Evolutionary conservation across 2,888 invertebrate species (phyloP), one percentile per base, ranked within the genome.

Genomic region (Blastobasis adustella): DNA sequence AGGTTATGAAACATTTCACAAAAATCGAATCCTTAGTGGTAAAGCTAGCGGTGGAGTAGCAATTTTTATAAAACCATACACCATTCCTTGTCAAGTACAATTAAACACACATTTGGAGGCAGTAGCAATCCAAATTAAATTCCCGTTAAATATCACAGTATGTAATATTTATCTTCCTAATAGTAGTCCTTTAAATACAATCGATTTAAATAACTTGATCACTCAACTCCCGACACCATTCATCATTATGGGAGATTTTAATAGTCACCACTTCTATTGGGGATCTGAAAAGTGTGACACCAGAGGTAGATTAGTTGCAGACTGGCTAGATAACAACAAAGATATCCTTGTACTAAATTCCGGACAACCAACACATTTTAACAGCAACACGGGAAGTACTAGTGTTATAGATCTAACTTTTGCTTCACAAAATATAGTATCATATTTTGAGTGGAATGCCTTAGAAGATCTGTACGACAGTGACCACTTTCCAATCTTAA

Each of bases 371-470:
- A 53, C 53, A 37, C 53, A 55, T 42, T 56, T 55, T 51, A 39
- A 53, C 41, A 50, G 51, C 10, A 53, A 50, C 37, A 53, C 48
- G 6, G 52, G 58, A 37, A 43, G 42, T 23, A 54, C 54, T 7
- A 58, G 58, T 47, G 48, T 5, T 37, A 54, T 54, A 41, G 54
- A 57, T 51, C 39, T 54, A 47, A 51, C 56, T 50, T 45, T 58
- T 3, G 54, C 55, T 54, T 56, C 54, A 51, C 54, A 52, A 54
- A 53, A 47, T 54, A 57, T 55, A 49, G 43, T 42, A n/a, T 49
- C 54, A 48, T 58, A 56, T 58, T 58, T 58, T 55, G 56, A 56
- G 41, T 58, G 58, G 57, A 54, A 57, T 47, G 55, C 57, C n/a
- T 45, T 58, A 45, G 58, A 58, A 0, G 51, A 57, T 48, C 53